Base-by-base conservation (phyloP, 2,888 invertebrate species). In the Adineta ricciae region DNA sequence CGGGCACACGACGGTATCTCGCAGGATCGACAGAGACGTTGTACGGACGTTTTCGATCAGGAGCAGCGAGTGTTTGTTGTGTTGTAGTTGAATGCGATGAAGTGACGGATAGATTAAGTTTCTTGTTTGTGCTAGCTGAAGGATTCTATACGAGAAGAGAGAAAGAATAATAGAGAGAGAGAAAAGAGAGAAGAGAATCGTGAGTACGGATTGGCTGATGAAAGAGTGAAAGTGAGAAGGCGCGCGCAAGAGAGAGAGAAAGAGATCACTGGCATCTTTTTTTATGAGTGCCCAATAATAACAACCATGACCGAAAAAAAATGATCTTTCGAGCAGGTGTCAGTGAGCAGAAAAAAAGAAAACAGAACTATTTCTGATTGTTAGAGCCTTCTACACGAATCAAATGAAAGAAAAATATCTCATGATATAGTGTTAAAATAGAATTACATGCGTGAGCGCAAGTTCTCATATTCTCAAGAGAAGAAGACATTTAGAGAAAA, bases 11-110 rank as follows among this genome's bases (percentile, higher is more conserved):
- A 41, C 78, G 78, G n/a, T 78, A 78, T 78, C 78, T 78, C 5
- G 84, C 84, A 72, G 86, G 86, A 83, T 86, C 86, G 21, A 86
- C 86, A 24, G 84, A 84, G 8, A 83, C 83, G 72, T 86, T 86
- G 50, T 86, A 86, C 38, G 84, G 86, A 9, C 86, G 83, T 56
- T 85, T 85, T 27, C 78, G 36, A 32, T 84, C 73, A 24, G 83
- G 73, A 46, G 14, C 38, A 9, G 21, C 27, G 56, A 64, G 46
- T 64, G 83, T 56, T 36, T 78, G 78, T 41, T 78, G 78, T 78
- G 78, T 78, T 78, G 78, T 78, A 41, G 21, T 78, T 11, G 78
- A 78, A 78, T 78, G 78, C 14, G 78, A 78, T n/a, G 78, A 78
- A 41, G 78, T 78, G 41, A 78, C 78, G 24, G 78, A 78, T 78